Evolutionary conservation across 2,888 invertebrate genomes (phyloP).

Genomic region (Pyrocoelia pectoralis): DNA sequence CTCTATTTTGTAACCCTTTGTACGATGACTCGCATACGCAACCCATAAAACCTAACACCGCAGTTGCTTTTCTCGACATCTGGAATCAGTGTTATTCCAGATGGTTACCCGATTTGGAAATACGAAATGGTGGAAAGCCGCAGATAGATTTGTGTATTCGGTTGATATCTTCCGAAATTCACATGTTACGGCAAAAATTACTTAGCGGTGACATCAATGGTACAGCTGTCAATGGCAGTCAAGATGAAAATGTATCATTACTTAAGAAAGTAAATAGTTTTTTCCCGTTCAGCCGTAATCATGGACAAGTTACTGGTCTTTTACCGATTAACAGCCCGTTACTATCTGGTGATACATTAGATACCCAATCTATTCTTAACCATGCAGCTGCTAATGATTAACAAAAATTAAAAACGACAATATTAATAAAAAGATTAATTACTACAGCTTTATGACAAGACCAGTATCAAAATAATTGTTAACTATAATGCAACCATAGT

Average conservation of each 20-base stretch:
- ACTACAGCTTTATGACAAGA: not conserved
- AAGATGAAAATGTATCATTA: constrained; percentile 54
- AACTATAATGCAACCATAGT: no score
- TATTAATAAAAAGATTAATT: not conserved
- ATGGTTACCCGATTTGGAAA: constrained; percentile 85
- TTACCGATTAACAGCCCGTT: constrained; percentile 66
- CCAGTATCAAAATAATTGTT: not conserved
- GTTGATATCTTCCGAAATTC: constrained; percentile 61
- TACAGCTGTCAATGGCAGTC: constrained; percentile 43
- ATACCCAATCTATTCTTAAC: constrained; percentile 75
- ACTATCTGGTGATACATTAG: constrained; percentile 69
- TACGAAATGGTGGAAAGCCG: constrained; percentile 72
- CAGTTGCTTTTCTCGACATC: constrained; percentile 69
- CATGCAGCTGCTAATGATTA: constrained; percentile 67
- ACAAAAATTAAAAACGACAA: constrained; percentile 38
- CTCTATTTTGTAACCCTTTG: constrained; percentile 86
- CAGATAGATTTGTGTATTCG: constrained; percentile 66
- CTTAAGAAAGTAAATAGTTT: constrained; percentile 59
- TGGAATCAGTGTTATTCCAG: constrained; percentile 93
- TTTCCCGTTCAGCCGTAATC: constrained; percentile 61
- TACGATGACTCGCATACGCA: constrained; percentile 62
- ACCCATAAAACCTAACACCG: constrained; percentile 62
- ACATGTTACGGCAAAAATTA: constrained; percentile 54
- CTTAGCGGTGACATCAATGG: constrained; percentile 40
- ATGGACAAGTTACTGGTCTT: constrained; percentile 57